These are phyloP conservation scores for Cerceris ruficornis DNA, from an alignment of 2,888 invertebrate genomes.

Conservation along the genomic window DNA sequence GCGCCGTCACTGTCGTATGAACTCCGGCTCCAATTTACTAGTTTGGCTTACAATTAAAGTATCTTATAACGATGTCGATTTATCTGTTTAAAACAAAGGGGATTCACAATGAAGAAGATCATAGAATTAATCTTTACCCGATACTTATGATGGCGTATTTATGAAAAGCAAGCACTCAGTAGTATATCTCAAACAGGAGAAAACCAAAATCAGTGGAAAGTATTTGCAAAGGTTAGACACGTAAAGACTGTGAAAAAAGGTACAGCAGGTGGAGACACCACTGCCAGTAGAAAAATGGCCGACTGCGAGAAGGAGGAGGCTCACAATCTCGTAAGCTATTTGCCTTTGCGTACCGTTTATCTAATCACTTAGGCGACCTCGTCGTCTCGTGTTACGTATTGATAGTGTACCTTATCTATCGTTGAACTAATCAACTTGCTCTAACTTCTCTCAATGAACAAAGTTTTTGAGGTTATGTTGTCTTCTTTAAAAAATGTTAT, in stretches of 20 bases:
- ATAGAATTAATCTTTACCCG: slow-evolving; percentile 29
- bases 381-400: slow-evolving; percentile 49
- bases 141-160: not conserved
- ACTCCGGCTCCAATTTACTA: not conserved
- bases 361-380: slow-evolving; percentile 74
- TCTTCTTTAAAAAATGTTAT: slow-evolving; percentile 6
- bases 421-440: slow-evolving; percentile 59
- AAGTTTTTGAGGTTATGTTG: slow-evolving; percentile 58
- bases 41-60: slow-evolving; percentile 17
- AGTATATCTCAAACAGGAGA: too few species aligned
- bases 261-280: slow-evolving; percentile 40
- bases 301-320: slow-evolving; percentile 94
- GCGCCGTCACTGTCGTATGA: not conserved
- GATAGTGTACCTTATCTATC: slow-evolving; percentile 70
- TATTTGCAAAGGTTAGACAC: slow-evolving; percentile 6
- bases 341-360: slow-evolving; percentile 77
- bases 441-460: slow-evolving; percentile 29
- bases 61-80: slow-evolving; percentile 42
- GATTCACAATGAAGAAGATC: slow-evolving; percentile 27
- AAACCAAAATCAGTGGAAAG: slow-evolving; percentile 1
- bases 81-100: slow-evolving; percentile 37
- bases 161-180: not conserved
- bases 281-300: slow-evolving; percentile 82
- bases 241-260: slow-evolving; percentile 5
- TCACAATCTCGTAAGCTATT: slow-evolving; percentile 86